A percentile compares a stretch with the other conserved stretches of the same genome.
Evolutionary conservation across 2,888 invertebrate species (phyloP).

Genomic region (Petrolisthes cinctipes): DNA sequence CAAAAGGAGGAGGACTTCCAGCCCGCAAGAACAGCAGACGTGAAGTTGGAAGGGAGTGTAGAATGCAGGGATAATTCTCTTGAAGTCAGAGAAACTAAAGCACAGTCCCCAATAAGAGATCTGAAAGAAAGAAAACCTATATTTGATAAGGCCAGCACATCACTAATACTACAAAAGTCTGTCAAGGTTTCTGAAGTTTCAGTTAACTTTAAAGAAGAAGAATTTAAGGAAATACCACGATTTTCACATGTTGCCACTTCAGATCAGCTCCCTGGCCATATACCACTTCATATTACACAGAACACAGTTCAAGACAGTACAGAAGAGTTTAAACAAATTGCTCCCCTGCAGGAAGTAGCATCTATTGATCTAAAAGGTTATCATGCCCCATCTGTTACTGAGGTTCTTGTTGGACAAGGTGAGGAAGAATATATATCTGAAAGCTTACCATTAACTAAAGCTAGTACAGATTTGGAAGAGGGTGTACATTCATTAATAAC

Average conservation of each 20-base stretch:
- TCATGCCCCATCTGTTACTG: slow-evolving; percentile 46
- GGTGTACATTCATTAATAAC: slow-evolving; percentile 44
- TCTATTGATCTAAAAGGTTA: slow-evolving; percentile 49
- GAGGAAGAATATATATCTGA: slow-evolving; percentile 42
- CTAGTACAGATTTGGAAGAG: slow-evolving; percentile 41
- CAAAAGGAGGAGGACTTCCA: slow-evolving; percentile 55
- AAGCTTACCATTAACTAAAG: slow-evolving; percentile 36
- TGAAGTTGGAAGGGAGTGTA: slow-evolving; percentile 49
- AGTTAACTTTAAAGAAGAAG: slow-evolving; percentile 53
- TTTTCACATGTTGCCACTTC: slow-evolving; percentile 39
- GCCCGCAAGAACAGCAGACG: slow-evolving; percentile 35
- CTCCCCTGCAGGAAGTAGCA: slow-evolving; percentile 35
- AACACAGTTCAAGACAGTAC: slow-evolving; percentile 50
- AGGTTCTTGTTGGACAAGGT: slow-evolving; percentile 35
- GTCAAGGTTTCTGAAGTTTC: slow-evolving; percentile 62
- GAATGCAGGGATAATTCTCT: slow-evolving; percentile 48
- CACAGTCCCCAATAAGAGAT: slow-evolving; percentile 57
- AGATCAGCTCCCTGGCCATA: slow-evolving; percentile 48
- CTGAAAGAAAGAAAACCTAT: slow-evolving; percentile 42
- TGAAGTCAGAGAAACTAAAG: slow-evolving; percentile 53
- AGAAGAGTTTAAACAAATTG: slow-evolving; percentile 30
- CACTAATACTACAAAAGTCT: slow-evolving; percentile 55
- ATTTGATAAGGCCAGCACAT: slow-evolving; percentile 45
- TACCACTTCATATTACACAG: slow-evolving; percentile 41
- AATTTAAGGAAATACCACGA: slow-evolving; percentile 48